A percentile compares a stretch with the other conserved stretches of the same genome.
phyloP scores from a whole-genome alignment of 2,888 invertebrate species.

The Agrotis segetum region DNA sequence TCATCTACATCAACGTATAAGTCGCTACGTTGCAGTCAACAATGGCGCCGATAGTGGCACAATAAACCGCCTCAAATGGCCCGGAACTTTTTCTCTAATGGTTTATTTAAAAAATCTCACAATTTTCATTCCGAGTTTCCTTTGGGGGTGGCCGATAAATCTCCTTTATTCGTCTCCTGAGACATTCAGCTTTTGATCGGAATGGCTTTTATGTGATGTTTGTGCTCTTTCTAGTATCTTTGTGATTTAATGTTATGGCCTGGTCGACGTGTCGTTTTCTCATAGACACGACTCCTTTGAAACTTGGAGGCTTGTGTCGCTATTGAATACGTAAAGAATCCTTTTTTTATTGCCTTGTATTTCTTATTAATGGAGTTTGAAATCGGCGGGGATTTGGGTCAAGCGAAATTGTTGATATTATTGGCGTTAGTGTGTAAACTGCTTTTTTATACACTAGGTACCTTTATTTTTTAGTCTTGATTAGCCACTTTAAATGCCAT shows the following conservation, averaged over 20 bases:
- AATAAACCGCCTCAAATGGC: conserved; percentile 89
- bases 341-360: conserved; percentile 66
- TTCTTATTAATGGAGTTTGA: conserved; percentile 68
- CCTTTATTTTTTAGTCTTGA: not conserved
- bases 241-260: conserved; percentile 85
- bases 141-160: conserved; percentile 84
- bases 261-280: conserved; percentile 78
- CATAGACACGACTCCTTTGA: conserved; percentile 69
- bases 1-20: conserved; percentile 62
- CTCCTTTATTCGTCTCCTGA: conserved; percentile 85
- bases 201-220: conserved; percentile 89
- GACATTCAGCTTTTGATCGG: conserved; percentile 88
- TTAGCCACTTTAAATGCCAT: conserved; percentile 7
- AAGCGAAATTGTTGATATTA: conserved; percentile 38
- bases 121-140: conserved; percentile 88
- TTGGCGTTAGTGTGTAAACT: not conserved
- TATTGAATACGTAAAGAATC: conserved; percentile 68
- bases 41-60: conserved; percentile 87
- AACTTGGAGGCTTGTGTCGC: conserved; percentile 66
- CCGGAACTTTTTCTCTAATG: conserved; percentile 90
- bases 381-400: conserved; percentile 43
- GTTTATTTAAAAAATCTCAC: conserved; percentile 90
- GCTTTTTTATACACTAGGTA: not conserved
- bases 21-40: conserved; percentile 82
- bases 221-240: conserved; percentile 83